phyloP scores from a whole-genome alignment of 2,113 vertebrate species.

The Xiphorhynchus elegans region DNA sequence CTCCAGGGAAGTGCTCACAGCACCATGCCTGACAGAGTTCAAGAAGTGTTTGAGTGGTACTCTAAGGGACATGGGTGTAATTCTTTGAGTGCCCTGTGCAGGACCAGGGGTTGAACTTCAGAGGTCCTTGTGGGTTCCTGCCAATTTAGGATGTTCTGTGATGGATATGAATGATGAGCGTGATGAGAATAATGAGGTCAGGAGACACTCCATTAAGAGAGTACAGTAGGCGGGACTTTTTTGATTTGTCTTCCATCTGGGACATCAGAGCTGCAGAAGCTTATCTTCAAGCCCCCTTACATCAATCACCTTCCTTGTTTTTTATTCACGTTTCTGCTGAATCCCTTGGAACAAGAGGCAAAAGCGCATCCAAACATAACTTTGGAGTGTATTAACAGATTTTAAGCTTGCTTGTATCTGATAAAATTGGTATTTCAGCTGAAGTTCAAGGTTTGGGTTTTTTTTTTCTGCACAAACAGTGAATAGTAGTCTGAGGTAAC shows the following conservation, averaged over 20 bases:
- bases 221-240: not conserved
- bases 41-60: not conserved
- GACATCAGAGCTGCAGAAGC: not conserved
- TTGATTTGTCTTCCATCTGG: not conserved
- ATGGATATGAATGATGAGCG: not conserved
- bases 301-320: not conserved
- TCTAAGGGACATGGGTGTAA: not conserved
- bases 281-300: not conserved
- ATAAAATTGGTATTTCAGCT: not conserved
- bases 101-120: not conserved
- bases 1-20: not conserved
- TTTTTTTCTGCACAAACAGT: accelerated
- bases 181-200: not conserved
- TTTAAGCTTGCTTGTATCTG: not conserved
- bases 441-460: not conserved
- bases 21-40: not conserved
- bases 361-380: not conserved
- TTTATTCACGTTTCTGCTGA: not conserved
- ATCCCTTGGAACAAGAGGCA: not conserved
- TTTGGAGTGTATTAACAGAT: not conserved
- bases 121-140: not conserved
- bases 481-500: not conserved
- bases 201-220: not conserved
- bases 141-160: no score
- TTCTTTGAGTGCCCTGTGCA: not conserved